These are phyloP conservation scores for Apogon talboti DNA, from an alignment of 2,797 vertebrate species.

Conservation along the genomic window DNA sequence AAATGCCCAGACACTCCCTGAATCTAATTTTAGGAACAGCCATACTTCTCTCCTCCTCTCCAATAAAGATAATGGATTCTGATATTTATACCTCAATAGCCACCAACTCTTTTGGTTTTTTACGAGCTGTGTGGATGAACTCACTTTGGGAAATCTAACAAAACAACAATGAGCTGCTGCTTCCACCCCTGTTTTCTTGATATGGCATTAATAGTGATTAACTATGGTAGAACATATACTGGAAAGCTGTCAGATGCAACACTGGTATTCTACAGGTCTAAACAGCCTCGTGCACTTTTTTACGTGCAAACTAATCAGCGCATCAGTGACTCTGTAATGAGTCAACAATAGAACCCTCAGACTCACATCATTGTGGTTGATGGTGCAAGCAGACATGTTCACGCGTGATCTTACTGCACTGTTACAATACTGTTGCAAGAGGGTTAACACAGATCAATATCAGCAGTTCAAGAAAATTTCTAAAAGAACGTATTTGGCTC, in stretches of 20 bases:
- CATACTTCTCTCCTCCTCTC: conserved; percentile 21
- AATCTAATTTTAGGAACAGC: conserved; percentile 52
- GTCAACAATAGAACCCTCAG: conserved; percentile 2
- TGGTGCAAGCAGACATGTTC: conserved; percentile 33
- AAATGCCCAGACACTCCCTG: conserved; percentile 25
- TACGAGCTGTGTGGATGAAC: background rate
- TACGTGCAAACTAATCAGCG: background rate
- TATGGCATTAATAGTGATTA: conserved; percentile 8
- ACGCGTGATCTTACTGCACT: background rate
- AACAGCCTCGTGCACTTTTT: conserved; percentile 1
- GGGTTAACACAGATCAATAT: background rate
- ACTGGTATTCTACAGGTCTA: background rate
- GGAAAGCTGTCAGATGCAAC: background rate
- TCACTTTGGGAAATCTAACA: too few species aligned
- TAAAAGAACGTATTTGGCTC: background rate
- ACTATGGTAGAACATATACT: background rate
- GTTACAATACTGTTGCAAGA: conserved; percentile 7
- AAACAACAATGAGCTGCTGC: background rate
- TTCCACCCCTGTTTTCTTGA: background rate
- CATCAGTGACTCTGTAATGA: background rate
- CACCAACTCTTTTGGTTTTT: conserved; percentile 1
- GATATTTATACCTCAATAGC: conserved; percentile 10
- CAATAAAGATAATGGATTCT: conserved; percentile 12
- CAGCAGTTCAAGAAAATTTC: background rate
- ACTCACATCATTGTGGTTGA: background rate